Percentiles rank a stretch among this genome's conserved stretches.
Conservation (phyloP, 2,797 vertebrate species). For the Nyctibius grandis region DNA sequence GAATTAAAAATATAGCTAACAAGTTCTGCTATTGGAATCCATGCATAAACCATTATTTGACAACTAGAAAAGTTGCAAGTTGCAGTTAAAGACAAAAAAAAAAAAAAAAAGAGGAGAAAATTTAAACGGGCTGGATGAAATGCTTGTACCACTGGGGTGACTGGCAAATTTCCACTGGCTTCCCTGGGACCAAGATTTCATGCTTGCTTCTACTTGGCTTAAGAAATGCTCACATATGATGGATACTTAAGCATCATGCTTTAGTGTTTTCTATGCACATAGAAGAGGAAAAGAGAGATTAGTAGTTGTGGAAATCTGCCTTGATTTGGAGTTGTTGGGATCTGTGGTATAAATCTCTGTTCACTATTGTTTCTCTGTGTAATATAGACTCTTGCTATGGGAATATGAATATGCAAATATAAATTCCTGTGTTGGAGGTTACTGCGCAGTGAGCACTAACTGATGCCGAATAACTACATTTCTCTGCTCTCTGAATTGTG, state of each 20-base stretch:
- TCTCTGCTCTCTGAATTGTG: neutral
- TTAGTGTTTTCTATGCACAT: neutral
- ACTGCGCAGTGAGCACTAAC: neutral
- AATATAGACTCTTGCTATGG: neutral
- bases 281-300: neutral
- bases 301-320: neutral
- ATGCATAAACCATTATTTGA: neutral
- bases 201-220: neutral
- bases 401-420: constrained; percentile 39
- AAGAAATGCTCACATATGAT: neutral
- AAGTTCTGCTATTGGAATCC: neutral
- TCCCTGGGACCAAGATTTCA: neutral
- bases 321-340: neutral
- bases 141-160: neutral
- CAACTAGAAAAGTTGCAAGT: neutral
- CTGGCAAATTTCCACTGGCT: neutral
- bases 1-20: neutral
- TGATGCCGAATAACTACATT: neutral
- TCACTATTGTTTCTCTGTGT: neutral
- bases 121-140: neutral
- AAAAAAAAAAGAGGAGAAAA: neutral
- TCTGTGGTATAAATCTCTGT: neutral
- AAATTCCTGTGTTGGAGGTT: neutral
- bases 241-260: neutral
- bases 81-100: neutral